These are phyloP conservation scores for Danionella dracula DNA, from an alignment of 2,797 vertebrate genomes.

Conservation along the genomic window DNA sequence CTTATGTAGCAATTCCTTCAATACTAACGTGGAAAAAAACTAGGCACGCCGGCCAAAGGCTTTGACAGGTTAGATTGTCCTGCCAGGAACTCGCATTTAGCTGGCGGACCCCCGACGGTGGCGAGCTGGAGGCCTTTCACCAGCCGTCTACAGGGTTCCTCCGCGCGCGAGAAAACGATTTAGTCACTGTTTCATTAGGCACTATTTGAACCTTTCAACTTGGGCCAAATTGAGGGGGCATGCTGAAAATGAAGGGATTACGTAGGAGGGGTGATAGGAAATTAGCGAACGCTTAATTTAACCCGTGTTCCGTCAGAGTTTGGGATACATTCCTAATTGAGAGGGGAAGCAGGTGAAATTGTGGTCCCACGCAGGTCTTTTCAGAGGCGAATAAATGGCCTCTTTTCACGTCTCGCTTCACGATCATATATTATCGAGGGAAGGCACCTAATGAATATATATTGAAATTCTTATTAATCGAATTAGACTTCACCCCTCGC, in stretches of 20 bases:
- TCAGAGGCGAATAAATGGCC: constrained; percentile 89
- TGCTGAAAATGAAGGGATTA: constrained; percentile 89
- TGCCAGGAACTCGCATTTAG: constrained; percentile 69
- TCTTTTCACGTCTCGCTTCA: constrained; percentile 81
- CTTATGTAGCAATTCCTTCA: constrained; percentile 71
- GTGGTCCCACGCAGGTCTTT: constrained; percentile 89
- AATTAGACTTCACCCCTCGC: constrained; percentile 85
- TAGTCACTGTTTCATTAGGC: constrained; percentile 97
- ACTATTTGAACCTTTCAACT: constrained; percentile 98
- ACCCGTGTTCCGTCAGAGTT: constrained; percentile 95
- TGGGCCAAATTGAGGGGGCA: constrained; percentile 92
- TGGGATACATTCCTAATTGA: constrained; percentile 99
- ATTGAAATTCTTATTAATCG: constrained; percentile 94
- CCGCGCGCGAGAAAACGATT: constrained; percentile 77
- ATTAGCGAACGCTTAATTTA: constrained; percentile 99
- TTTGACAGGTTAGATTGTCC: constrained; percentile 76
- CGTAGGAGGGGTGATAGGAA: constrained; percentile 88
- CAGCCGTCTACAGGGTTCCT: constrained; percentile 76
- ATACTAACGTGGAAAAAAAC: constrained; percentile 61
- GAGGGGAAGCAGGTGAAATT: constrained; percentile 99
- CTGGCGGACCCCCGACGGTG: constrained; percentile 65
- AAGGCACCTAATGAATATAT: constrained; percentile 94
- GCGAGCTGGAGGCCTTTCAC: constrained; percentile 76
- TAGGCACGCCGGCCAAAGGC: constrained; percentile 70
- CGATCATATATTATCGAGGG: constrained; percentile 89